phyloP scores from a whole-genome alignment of 2,113 vertebrate species.

The Sminthopsis crassicaudata region DNA sequence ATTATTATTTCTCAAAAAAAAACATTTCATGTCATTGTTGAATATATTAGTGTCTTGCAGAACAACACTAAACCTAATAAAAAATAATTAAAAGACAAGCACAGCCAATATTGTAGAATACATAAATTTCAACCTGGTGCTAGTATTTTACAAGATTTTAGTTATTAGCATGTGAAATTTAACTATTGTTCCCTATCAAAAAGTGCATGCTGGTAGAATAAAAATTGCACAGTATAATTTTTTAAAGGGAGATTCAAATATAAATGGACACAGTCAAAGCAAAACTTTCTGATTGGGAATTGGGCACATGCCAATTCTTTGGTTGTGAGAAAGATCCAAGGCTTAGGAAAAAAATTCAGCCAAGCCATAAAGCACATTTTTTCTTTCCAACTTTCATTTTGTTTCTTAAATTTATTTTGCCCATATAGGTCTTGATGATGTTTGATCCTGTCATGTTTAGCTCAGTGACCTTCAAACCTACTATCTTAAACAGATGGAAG shows the following conservation, averaged over 20 bases:
- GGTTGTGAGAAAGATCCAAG: slow-evolving; percentile 45
- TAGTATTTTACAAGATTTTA: slow-evolving; percentile 56
- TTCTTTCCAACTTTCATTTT: slow-evolving; percentile 52
- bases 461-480: slow-evolving; percentile 32
- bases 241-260: slow-evolving; percentile 61
- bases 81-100: slow-evolving; percentile 31
- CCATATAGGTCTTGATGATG: slow-evolving; percentile 22
- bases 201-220: slow-evolving; percentile 40
- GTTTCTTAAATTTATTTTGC: slow-evolving; percentile 61
- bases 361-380: slow-evolving; percentile 55
- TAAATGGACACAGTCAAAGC: slow-evolving; percentile 20
- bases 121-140: slow-evolving; percentile 30
- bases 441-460: slow-evolving; percentile 58
- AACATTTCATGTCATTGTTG: background rate
- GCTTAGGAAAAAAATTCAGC: slow-evolving; percentile 30
- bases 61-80: background rate
- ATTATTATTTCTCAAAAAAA: slow-evolving; percentile 10
- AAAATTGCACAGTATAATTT: slow-evolving; percentile 39
- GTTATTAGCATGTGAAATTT: slow-evolving; percentile 69
- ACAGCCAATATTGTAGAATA: background rate
- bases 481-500: slow-evolving; percentile 47
- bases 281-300: slow-evolving; percentile 62
- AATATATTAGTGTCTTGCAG: slow-evolving; percentile 32
- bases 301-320: slow-evolving; percentile 52
- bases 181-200: slow-evolving; percentile 44